Base-by-base conservation (phyloP, 2,888 invertebrate genomes). In the Drosophila parthenogenetica region DNA sequence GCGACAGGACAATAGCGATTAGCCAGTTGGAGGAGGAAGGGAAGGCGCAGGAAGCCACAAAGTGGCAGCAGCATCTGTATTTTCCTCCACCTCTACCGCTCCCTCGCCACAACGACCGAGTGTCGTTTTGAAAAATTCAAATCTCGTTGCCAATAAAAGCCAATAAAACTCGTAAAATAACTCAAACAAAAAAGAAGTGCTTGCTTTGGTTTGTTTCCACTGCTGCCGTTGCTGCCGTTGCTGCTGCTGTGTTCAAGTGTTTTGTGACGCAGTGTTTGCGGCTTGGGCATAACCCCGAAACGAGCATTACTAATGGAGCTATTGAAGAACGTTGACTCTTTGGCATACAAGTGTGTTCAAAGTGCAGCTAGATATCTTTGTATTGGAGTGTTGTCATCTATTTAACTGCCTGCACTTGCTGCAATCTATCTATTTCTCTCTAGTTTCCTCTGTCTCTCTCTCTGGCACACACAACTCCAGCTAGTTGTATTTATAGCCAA, bases 161-260 rank as follows among this genome's bases (percentile, higher is more conserved):
- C 89, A 89, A 89, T 88, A 88, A 89, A 88, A 88, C 78, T 87
- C 89, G 72, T 88, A 88, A 89, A 88, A 88, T 88, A 88, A 89
- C 81, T 85, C 81, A 85, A 81, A 86, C 63, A 69, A 70, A 55
- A 66, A 72, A 70, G 64, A 29, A 11, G 32, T 32, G 32, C 32
- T 32, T 3, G 16, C 10, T 22, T 22, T 42, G 14, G 19, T 40
- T 42, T 43, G 51, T 50, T 51, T 37, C 40, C 32, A 29, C 13
- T 32, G 39, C 14, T 45, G 40, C 7, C 13, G 32, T 0, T 32
- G 49, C 32, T 50, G 57, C 50, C n/a, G n/a, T n/a, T 19, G 54
- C 65, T 64, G 73, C 63, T 77, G 65, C 43, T 73, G 35, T 69
- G 64, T 59, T 84, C 73, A 82, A 85, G 81, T 80, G 85, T 76